Conservation (phyloP, 2,113 vertebrate genomes). For the Helogale parvula region DNA sequence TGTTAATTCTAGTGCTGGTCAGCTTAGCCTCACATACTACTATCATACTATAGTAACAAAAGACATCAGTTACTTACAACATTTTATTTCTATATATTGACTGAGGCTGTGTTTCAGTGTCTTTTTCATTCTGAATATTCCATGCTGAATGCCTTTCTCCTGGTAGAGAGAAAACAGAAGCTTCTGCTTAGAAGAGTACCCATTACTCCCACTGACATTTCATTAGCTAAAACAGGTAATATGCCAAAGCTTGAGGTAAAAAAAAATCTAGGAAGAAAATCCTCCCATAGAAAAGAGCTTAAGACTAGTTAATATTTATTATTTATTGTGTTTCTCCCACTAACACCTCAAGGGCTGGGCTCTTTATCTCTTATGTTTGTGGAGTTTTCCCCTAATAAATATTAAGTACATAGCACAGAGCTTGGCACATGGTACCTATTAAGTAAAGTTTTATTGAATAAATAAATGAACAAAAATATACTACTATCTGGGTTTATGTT, state of each 20-base stretch:
- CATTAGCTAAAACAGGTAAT: constrained; percentile 24
- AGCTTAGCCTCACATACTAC: not conserved
- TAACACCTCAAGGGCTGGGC: not conserved
- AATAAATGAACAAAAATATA: not conserved
- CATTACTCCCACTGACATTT: constrained; percentile 43
- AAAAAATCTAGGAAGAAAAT: not conserved
- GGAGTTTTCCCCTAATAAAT: not conserved
- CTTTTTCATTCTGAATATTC: not conserved
- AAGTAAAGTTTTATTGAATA: constrained; percentile 15
- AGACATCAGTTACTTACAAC: not conserved
- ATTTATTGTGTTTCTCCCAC: not conserved
- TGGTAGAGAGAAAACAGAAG: not conserved
- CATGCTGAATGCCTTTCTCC: not conserved
- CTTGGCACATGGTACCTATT: not conserved
- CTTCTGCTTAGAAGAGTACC: not conserved
- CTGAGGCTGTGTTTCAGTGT: not conserved
- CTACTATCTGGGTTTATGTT: not conserved
- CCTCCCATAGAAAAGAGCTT: not conserved
- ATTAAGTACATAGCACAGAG: not conserved
- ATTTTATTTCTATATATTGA: not conserved
- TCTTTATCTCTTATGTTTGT: not conserved
- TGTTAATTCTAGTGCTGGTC: not conserved
- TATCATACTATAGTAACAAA: not conserved
- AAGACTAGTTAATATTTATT: not conserved
- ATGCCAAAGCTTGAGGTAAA: not conserved